Base-by-base conservation (phyloP, 1,140 invertebrate species). In the Ceratina australensis region DNA sequence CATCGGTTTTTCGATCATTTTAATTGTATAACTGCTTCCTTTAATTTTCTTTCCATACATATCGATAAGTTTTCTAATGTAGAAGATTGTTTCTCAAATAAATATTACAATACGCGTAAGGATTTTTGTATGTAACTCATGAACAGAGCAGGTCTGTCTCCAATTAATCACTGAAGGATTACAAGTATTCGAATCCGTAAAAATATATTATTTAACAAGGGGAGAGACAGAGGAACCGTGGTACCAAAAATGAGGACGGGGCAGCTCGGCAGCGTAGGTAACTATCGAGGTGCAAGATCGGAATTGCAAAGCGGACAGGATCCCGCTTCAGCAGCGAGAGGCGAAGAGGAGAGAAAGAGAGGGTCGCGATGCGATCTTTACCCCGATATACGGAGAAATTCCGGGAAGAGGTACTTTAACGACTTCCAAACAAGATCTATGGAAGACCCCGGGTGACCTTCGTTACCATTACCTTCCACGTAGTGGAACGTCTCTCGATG, bases 391-490 rank as follows among this genome's bases (percentile, higher is more conserved):
- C 73, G 78, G 84, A 90, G 86, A 89, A 88, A 92, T 92, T 92
- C 91, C 89, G 87, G 87, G 91, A 92, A 92, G 85, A 89, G 85
- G 81, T 88, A 90, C 90, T 91, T 91, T 91, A 91, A 91, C 90
- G 90, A 91, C 90, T 91, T 90, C 88, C 87, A 91, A 91, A 91
- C 90, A 90, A 91, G 89, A 91, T 91, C 90, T 91, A 91, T 91
- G 89, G 86, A 89, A 89, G 87, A 87, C 79, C 86, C 86, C 79
- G 77, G 78, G 84, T 88, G 89, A 90, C 89, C 89, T 90, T 89
- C 88, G 88, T 87, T 87, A 87, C 84, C 83, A 80, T 87, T 85
- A 86, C 81, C 83, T 87, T 87, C 86, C 80, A 87, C 82, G 71
- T 82, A 79, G 80, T 52, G 33, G 49, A 75, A 79, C 66, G 49